Percentiles rank a stretch among this genome's conserved stretches.
These are phyloP conservation scores for Saturnia japonica DNA, from an alignment of 2,888 invertebrate genomes.

Conservation along the genomic window DNA sequence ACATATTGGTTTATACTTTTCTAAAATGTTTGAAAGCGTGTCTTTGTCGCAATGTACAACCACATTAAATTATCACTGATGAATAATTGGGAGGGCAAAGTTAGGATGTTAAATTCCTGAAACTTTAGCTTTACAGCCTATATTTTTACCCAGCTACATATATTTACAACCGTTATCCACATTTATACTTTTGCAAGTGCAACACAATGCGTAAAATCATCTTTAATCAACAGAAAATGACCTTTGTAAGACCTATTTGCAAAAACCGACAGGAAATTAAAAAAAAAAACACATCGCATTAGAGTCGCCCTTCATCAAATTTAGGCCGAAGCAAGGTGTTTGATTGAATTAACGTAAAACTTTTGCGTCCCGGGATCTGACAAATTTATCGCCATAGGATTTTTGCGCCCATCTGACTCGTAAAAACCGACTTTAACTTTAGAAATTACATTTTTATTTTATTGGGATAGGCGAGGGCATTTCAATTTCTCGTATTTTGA, in stretches of 20 bases:
- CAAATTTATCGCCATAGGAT: conserved; percentile 71
- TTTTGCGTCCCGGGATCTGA: conserved; percentile 57
- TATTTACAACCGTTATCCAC: not conserved
- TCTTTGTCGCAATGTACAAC: too few species aligned
- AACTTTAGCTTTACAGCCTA: too few species aligned
- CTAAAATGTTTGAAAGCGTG: too few species aligned
- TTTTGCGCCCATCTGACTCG: conserved; percentile 56
- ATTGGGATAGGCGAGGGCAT: conserved; percentile 47
- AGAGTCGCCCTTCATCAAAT: conserved; percentile 67
- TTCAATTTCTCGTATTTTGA: conserved; percentile 48
- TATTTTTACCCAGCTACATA: too few species aligned
- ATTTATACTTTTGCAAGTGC: not conserved
- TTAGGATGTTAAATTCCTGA: too few species aligned
- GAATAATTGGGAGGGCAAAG: too few species aligned
- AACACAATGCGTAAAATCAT: conserved; percentile 11
- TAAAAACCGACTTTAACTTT: conserved; percentile 60
- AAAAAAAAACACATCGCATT: conserved; percentile 48
- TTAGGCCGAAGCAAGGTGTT: conserved; percentile 62
- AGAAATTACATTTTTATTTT: conserved; percentile 63
- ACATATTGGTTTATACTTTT: too few species aligned
- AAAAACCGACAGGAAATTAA: conserved; percentile 35
- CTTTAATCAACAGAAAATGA: conserved; percentile 20
- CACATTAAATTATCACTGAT: too few species aligned
- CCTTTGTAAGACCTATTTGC: conserved; percentile 22
- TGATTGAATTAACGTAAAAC: conserved; percentile 79